Evolutionary conservation across 2,797 vertebrate species (phyloP).

Genomic region (Pangasius krempfi): DNA sequence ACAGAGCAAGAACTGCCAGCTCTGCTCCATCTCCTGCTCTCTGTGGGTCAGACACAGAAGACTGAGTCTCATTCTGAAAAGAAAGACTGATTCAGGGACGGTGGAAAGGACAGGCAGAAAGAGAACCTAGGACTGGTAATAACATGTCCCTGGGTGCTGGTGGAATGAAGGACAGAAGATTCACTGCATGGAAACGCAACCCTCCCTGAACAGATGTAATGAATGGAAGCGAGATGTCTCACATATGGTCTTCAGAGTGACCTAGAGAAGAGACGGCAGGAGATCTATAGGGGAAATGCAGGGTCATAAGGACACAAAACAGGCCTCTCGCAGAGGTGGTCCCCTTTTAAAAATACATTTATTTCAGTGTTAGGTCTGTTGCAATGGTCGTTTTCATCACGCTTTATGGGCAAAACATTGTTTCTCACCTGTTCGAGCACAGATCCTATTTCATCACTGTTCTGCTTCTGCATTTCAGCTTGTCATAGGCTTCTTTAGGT

Average conservation of each 20-base stretch:
- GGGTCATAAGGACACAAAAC: constrained; percentile 54
- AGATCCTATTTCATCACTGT: constrained; percentile 9
- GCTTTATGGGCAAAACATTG: constrained; percentile 34
- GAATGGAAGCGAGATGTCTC: constrained; percentile 64
- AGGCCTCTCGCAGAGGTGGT: constrained; percentile 49
- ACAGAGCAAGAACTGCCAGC: constrained; percentile 45
- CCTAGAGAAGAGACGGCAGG: constrained; percentile 57
- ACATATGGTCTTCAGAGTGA: constrained; percentile 70
- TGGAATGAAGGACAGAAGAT: constrained; percentile 37
- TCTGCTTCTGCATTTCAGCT: too few species aligned
- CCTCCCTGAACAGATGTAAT: constrained; percentile 63
- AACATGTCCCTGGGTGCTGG: constrained; percentile 27
- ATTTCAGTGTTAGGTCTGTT: constrained; percentile 42
- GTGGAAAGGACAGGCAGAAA: constrained; percentile 2
- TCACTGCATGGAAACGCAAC: constrained; percentile 15
- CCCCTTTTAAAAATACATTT: constrained; percentile 53
- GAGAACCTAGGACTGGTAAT: constrained; percentile 1
- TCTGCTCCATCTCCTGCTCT: constrained; percentile 27
- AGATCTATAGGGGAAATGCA: constrained; percentile 36
- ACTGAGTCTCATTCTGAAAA: neutral
- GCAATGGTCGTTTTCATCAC: constrained; percentile 3
- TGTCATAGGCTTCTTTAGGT: neutral
- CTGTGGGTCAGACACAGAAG: constrained; percentile 19
- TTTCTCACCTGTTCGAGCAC: constrained; percentile 29
- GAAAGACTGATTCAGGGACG: neutral